phyloP scores from a whole-genome alignment of 2,797 vertebrate species.

The Nasua narica region DNA sequence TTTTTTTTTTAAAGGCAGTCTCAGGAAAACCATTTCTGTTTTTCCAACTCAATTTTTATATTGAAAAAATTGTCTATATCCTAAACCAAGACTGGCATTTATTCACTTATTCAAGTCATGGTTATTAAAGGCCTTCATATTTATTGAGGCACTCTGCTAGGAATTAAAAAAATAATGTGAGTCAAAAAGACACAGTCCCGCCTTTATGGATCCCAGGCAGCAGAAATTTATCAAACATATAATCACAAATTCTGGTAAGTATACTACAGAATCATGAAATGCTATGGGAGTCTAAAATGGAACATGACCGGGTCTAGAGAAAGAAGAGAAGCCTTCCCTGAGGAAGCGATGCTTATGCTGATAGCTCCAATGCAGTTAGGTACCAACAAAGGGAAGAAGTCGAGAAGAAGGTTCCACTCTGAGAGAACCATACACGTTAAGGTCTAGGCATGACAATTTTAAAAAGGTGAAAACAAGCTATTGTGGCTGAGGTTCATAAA shows the following conservation, averaged over 20 bases:
- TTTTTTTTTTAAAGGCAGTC: not conserved
- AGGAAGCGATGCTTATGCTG: not conserved
- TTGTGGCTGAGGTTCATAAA: not conserved
- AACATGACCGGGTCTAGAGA: not conserved
- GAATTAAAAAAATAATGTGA: not conserved
- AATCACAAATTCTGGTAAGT: not conserved
- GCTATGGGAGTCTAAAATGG: not conserved
- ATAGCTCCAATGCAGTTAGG: not conserved
- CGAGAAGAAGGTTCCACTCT: not conserved
- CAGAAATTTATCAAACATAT: not conserved
- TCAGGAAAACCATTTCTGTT: slow-evolving; percentile 12
- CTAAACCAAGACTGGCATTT: slow-evolving; percentile 17
- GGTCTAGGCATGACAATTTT: not conserved
- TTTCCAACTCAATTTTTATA: not conserved
- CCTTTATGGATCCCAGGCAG: not conserved
- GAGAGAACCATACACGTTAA: not conserved
- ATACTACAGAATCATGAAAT: not conserved
- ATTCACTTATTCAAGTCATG: not conserved
- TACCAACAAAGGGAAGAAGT: not conserved
- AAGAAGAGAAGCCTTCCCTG: not conserved
- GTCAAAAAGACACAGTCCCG: not conserved
- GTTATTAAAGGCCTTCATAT: not conserved
- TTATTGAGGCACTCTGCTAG: not conserved
- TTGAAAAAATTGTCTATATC: slow-evolving; percentile 14
- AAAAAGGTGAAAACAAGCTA: not conserved